Percentiles rank a stretch among this genome's conserved stretches.
Evolutionary conservation across 2,888 invertebrate genomes (phyloP).

Genomic region (Caenorhabditis auriculariae): DNA sequence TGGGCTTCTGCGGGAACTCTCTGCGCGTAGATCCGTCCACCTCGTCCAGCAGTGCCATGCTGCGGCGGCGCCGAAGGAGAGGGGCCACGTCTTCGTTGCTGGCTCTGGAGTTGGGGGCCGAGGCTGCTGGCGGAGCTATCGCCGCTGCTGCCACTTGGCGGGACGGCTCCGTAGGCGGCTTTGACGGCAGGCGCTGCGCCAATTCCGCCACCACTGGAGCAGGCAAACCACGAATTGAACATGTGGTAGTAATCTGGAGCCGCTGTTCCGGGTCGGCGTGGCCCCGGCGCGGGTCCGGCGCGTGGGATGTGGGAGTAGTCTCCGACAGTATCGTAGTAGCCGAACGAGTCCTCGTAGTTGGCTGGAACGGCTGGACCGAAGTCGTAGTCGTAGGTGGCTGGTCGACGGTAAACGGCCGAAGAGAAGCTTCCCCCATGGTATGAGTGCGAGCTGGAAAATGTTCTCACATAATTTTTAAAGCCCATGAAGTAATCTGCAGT

Average conservation of each 20-base stretch:
- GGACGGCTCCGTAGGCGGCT: constrained; percentile 4
- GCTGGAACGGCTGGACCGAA: constrained; percentile 1
- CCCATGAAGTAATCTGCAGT: no score
- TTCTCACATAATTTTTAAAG: no score
- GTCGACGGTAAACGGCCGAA: constrained; percentile 20
- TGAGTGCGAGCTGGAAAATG: constrained; percentile 25
- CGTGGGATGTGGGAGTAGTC: constrained; percentile 3
- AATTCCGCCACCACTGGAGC: constrained; percentile 37
- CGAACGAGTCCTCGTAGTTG: constrained; percentile 7
- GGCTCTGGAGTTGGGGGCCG: constrained; percentile 17
- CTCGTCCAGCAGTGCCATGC: constrained; percentile 14
- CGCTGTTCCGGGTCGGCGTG: constrained; percentile 2
- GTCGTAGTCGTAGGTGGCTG: neutral
- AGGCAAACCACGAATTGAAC: constrained; percentile 59
- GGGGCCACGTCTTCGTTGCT: no score
- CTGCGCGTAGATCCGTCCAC: neutral
- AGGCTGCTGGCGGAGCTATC: no score
- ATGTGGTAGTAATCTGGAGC: constrained; percentile 50
- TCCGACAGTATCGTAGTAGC: constrained; percentile 8
- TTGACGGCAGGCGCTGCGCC: constrained; percentile 32
- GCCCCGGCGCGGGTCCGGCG: constrained; percentile 6
- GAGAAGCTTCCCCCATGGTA: constrained; percentile 31
- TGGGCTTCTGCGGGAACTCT: neutral
- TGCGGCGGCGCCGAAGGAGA: constrained; percentile 4
- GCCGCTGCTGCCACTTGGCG: no score